Percentiles rank a stretch among this genome's conserved stretches.
These are phyloP conservation scores for Notiomystis cincta DNA, from an alignment of 2,113 vertebrate genomes.

Conservation along the genomic window DNA sequence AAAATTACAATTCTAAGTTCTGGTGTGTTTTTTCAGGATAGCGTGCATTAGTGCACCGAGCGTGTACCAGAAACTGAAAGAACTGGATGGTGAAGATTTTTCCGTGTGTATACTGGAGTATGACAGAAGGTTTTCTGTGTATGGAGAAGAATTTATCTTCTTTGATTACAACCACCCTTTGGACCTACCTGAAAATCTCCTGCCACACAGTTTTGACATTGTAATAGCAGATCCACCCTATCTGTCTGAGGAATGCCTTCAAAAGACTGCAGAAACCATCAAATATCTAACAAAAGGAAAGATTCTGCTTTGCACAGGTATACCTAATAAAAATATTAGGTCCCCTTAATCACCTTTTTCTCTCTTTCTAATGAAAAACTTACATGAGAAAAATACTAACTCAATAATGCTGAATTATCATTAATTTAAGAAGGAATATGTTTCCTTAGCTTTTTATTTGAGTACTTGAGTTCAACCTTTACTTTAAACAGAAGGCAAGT, in stretches of 20 bases:
- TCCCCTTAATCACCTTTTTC: neutral
- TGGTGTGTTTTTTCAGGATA: slow-evolving; percentile 73
- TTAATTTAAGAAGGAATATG: neutral
- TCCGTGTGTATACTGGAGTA: slow-evolving; percentile 83
- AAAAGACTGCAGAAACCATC: slow-evolving; percentile 85
- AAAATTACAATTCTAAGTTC: neutral
- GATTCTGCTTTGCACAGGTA: slow-evolving; percentile 94
- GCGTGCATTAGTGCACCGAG: slow-evolving; percentile 91
- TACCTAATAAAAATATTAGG: neutral
- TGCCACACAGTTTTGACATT: slow-evolving; percentile 83
- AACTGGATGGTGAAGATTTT: slow-evolving; percentile 57
- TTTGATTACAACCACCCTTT: slow-evolving; percentile 92
- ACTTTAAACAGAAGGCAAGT: neutral
- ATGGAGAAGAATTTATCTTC: slow-evolving; percentile 90
- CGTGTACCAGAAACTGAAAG: slow-evolving; percentile 91
- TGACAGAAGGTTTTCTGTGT: slow-evolving; percentile 85
- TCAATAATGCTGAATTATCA: neutral
- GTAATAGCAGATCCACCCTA: slow-evolving; percentile 95
- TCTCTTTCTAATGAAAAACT: neutral
- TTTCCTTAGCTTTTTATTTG: neutral
- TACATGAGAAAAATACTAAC: neutral
- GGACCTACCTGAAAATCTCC: slow-evolving; percentile 66
- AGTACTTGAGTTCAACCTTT: neutral
- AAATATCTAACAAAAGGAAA: slow-evolving; percentile 85
- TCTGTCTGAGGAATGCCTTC: slow-evolving; percentile 89